Evolutionary conservation across 2,888 invertebrate species (phyloP).

Genomic region (Steinernema hermaphroditum): DNA sequence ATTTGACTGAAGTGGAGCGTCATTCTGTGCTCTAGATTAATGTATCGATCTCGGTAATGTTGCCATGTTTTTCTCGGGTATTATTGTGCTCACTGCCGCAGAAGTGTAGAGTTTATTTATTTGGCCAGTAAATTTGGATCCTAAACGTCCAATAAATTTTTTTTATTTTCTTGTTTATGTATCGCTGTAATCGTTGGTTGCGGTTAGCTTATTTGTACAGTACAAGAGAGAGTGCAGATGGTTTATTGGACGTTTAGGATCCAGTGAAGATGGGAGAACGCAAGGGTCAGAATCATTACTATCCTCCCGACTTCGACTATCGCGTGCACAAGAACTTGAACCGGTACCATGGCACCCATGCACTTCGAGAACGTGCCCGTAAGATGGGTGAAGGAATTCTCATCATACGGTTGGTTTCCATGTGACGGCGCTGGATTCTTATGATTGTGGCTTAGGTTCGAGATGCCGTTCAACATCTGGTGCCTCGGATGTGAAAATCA

Average conservation of each 20-base stretch:
- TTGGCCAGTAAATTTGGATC: neutral
- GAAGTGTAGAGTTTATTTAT: neutral
- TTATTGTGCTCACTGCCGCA: neutral
- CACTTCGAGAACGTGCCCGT: slow-evolving; percentile 89
- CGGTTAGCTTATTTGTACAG: no score
- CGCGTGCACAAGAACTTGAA: slow-evolving; percentile 82
- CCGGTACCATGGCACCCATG: slow-evolving; percentile 88
- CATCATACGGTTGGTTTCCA: slow-evolving; percentile 77
- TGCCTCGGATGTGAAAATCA: slow-evolving; percentile 97
- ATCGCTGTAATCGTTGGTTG: neutral
- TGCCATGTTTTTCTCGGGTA: neutral
- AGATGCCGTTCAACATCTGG: slow-evolving; percentile 99
- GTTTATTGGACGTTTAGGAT: slow-evolving; percentile 51
- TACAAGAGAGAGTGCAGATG: no score
- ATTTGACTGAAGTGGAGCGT: slow-evolving; percentile 33
- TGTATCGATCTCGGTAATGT: neutral
- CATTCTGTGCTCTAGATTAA: slow-evolving; percentile 21
- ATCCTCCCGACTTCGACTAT: slow-evolving; percentile 98
- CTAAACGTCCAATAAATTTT: neutral
- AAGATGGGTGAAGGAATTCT: slow-evolving; percentile 93
- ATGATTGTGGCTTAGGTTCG: slow-evolving; percentile 74
- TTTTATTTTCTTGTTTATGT: neutral
- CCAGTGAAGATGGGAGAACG: slow-evolving; percentile 79
- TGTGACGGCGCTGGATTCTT: no score
- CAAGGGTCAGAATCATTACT: slow-evolving; percentile 94